A percentile compares a stretch with the other conserved stretches of the same genome.
phyloP scores from a whole-genome alignment of 1,140 invertebrate genomes.

The Drosophila pseudoobscura region DNA sequence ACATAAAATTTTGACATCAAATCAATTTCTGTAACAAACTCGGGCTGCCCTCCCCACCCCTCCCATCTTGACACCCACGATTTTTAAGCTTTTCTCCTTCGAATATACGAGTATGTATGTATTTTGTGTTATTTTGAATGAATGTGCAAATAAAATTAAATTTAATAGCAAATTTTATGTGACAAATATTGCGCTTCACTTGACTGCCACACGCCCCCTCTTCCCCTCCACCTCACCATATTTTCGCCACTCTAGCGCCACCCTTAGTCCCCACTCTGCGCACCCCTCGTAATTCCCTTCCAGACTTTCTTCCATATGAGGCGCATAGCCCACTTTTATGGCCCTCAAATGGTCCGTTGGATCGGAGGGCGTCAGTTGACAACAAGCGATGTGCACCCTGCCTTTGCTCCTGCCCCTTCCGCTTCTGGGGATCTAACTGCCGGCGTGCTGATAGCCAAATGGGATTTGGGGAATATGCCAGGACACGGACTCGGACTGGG shows the following conservation, averaged over 20 bases:
- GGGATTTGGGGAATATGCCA: constrained; percentile 71
- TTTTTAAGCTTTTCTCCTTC: constrained; percentile 1
- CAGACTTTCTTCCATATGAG: neutral
- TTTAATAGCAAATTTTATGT: constrained; percentile 76
- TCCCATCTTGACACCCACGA: neutral
- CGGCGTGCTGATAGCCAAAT: constrained; percentile 70
- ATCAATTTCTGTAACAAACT: constrained; percentile 59
- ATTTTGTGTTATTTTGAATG: constrained; percentile 68
- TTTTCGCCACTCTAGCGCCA: too few species aligned
- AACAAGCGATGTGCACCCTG: constrained; percentile 11
- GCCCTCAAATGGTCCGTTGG: constrained; percentile 54
- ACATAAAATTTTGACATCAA: constrained; percentile 68
- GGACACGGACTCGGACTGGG: constrained; percentile 24
- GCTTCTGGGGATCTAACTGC: constrained; percentile 3
- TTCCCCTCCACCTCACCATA: neutral
- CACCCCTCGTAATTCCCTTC: neutral
- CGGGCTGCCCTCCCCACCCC: neutral
- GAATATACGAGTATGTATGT: neutral
- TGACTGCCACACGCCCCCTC: constrained; percentile 9
- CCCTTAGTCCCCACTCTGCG: too few species aligned
- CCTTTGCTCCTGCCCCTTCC: neutral
- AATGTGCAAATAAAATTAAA: constrained; percentile 81
- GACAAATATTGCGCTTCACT: constrained; percentile 71
- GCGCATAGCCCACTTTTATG: constrained; percentile 59
- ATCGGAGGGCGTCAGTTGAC: constrained; percentile 40